Evolutionary conservation across 2,113 vertebrate species (phyloP).

Genomic region (Chaetorhynchus papuensis): DNA sequence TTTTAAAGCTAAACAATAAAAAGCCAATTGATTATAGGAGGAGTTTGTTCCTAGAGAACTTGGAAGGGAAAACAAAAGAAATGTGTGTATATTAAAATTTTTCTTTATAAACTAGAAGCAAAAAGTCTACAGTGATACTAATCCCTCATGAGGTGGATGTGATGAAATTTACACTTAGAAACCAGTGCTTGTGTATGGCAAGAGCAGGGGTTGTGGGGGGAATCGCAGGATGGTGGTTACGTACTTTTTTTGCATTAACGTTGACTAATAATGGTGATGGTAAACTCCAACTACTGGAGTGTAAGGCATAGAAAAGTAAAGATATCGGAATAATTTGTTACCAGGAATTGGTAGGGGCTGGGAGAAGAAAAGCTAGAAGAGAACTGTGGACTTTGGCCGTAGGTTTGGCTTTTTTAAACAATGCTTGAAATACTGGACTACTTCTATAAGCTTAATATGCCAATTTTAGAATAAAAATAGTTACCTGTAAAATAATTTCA

Average conservation of each 20-base stretch:
- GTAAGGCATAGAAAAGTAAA: background rate
- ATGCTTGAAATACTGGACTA: background rate
- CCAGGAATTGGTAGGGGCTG: background rate
- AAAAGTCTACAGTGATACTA: background rate
- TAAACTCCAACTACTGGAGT: background rate
- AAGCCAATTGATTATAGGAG: background rate
- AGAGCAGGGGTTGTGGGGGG: background rate
- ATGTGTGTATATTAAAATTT: background rate
- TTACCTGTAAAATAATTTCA: background rate
- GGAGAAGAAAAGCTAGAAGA: background rate
- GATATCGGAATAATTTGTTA: background rate
- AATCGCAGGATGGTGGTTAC: background rate
- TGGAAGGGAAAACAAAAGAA: background rate
- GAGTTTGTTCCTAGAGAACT: background rate
- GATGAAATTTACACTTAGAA: background rate
- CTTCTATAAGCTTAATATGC: background rate
- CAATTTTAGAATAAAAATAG: background rate
- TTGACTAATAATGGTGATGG: background rate
- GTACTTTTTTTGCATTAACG: background rate
- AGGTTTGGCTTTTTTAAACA: background rate
- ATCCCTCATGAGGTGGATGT: background rate
- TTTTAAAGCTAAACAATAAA: background rate
- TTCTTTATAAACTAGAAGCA: background rate
- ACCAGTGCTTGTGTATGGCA: background rate
- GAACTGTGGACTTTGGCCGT: background rate